Evolutionary conservation across 2,888 invertebrate species (phyloP).

Genomic region (Creontiades dilutus): DNA sequence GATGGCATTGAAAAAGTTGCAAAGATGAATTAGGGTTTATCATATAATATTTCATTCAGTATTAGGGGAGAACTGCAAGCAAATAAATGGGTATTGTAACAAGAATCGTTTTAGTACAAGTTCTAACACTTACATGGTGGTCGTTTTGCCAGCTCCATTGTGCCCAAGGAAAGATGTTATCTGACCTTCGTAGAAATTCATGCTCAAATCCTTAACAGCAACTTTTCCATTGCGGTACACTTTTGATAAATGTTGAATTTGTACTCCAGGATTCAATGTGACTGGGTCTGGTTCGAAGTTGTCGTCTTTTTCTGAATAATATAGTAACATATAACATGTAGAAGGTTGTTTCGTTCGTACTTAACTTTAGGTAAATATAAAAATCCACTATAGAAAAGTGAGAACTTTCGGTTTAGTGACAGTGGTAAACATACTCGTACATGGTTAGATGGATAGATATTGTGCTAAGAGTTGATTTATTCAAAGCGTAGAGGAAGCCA

Average conservation of each 20-base stretch:
- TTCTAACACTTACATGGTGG: slow-evolving; percentile 86
- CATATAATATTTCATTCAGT: too few species aligned
- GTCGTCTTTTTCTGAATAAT: neutral
- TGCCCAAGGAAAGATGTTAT: slow-evolving; percentile 92
- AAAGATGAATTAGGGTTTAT: too few species aligned
- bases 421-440: too few species aligned
- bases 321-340: too few species aligned
- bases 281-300: slow-evolving; percentile 78
- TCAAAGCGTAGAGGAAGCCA: too few species aligned
- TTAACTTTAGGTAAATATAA: too few species aligned
- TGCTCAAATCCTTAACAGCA: slow-evolving; percentile 87
- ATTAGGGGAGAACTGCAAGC: neutral
- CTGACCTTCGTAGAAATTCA: slow-evolving; percentile 90
- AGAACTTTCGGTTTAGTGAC: too few species aligned
- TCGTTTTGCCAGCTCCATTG: slow-evolving; percentile 96
- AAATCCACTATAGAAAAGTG: too few species aligned
- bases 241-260: slow-evolving; percentile 86
- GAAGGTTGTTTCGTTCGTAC: too few species aligned
- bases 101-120: neutral
- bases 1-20: too few species aligned
- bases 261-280: slow-evolving; percentile 83
- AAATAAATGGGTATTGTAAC: neutral
- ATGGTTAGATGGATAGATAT: too few species aligned
- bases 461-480: too few species aligned
- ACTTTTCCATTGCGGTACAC: slow-evolving; percentile 82